Evolutionary conservation across 2,797 vertebrate species (phyloP), one percentile per base, ranked within the genome.

Genomic region (Cirrhinus mrigala): DNA sequence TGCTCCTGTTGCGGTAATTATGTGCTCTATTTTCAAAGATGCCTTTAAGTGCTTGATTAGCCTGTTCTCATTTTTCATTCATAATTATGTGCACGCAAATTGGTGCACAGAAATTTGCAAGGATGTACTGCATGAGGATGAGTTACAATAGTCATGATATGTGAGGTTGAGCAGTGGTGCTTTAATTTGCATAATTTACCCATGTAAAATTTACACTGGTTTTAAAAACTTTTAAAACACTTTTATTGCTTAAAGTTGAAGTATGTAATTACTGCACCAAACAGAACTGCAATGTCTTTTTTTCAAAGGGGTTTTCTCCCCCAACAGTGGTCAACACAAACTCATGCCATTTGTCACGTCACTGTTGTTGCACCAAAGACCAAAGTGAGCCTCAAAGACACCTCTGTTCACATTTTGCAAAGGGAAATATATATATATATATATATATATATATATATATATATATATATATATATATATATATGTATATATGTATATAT

Each of bases 1-100:
- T 81, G 79, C 64, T 54, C 14, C 33, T 68, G 79, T 68, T 68
- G 62, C 11, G 4, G 46, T 80, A 68, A 68, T 68, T 80, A 48
- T 80, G 48, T 68, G 46, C 44, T 79, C 60, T 33, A 80, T 50
- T 60, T 44, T 60, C 75, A 78, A 78, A 78, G 1, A 77, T 44
- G 22, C 27, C 33, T 77, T 77, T 44, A 58, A 60, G 75, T 1
- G 75, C 33, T 77, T 77, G 54, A 78, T 60, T 44, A 78, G 33
- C 22, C 22, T 60, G 54, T 60, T 78, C 56, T 60, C 7, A 9
- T 60, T 78, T 78, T 8, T 27, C 15, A 62, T 62, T 62, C 56
- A 46, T 24, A 27, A 44, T 62, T 78, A 33, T 69, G 37, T 33
- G 27, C 8, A 66, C 0, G 33, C 12, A 76, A 66, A 66, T 66